These are phyloP conservation scores for Ictidomys tridecemlineatus DNA, from an alignment of 2,113 vertebrate species.

Conservation along the genomic window DNA sequence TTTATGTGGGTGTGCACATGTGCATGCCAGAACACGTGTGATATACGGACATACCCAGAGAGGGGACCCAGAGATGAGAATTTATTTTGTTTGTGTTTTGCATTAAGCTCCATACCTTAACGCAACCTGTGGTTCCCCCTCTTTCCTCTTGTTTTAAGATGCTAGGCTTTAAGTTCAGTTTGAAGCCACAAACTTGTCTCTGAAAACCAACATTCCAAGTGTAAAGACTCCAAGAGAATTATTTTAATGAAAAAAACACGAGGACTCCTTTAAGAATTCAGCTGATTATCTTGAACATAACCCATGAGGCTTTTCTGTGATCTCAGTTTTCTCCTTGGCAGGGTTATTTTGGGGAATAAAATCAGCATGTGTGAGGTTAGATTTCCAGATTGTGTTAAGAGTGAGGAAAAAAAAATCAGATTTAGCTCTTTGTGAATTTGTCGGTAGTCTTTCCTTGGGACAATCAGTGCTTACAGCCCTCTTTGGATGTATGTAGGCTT, in stretches of 20 bases:
- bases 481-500: not conserved
- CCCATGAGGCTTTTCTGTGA: not conserved
- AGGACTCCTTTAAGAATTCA: slow-evolving; percentile 29
- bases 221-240: not conserved
- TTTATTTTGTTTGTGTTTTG: slow-evolving; percentile 1
- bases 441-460: not conserved
- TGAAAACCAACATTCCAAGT: not conserved
- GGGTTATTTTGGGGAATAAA: slow-evolving; percentile 56
- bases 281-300: slow-evolving; percentile 32
- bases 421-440: not conserved
- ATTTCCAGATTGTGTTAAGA: slow-evolving; percentile 17
- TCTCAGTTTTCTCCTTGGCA: slow-evolving; percentile 35
- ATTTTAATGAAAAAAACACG: slow-evolving; percentile 44
- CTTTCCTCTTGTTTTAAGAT: not conserved
- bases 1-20: not conserved
- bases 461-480: not conserved
- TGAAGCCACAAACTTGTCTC: slow-evolving; percentile 11
- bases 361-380: slow-evolving; percentile 57
- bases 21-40: not conserved
- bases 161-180: not conserved
- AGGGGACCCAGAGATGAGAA: not conserved
- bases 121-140: not conserved
- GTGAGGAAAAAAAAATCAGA: slow-evolving; percentile 17
- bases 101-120: not conserved
- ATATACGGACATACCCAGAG: not conserved